Conservation (phyloP, 2,797 vertebrate species). For the Crocidura indochinensis region DNA sequence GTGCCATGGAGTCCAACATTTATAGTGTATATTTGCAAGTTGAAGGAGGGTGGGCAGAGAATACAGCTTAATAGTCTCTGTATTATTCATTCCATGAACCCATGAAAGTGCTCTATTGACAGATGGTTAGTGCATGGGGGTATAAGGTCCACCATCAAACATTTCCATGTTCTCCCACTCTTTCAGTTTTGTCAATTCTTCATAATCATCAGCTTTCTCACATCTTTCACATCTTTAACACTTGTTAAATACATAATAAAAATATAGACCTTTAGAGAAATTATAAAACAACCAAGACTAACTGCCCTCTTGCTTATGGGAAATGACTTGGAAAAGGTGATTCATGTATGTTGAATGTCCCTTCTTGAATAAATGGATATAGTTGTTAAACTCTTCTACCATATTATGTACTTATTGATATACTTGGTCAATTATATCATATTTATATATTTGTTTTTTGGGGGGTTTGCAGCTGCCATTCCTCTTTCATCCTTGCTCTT, state of each 20-base stretch:
- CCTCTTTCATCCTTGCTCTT: not conserved
- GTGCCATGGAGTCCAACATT: not conserved
- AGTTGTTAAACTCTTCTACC: not conserved
- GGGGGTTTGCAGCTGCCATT: not conserved
- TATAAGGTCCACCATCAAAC: not conserved
- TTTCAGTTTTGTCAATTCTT: not conserved
- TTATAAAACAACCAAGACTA: too few species aligned
- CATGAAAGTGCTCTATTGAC: fast-evolving
- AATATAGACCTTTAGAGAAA: not conserved
- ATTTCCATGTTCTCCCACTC: not conserved
- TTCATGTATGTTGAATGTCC: not conserved
- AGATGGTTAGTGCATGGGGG: not conserved
- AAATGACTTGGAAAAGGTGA: not conserved
- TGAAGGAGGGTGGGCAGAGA: not conserved
- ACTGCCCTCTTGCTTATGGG: not conserved
- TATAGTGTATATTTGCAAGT: fast-evolving
- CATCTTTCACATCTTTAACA: conserved; percentile 22
- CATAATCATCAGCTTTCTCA: conserved; percentile 37
- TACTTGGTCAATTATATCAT: not conserved
- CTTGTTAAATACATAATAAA: not conserved
- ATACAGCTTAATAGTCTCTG: not conserved
- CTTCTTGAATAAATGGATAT: not conserved
- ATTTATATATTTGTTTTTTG: too few species aligned
- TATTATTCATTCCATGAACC: fast-evolving
- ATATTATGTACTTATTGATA: not conserved